Evolutionary conservation across 1,140 invertebrate genomes (phyloP).

Genomic region (Zophobas morio): DNA sequence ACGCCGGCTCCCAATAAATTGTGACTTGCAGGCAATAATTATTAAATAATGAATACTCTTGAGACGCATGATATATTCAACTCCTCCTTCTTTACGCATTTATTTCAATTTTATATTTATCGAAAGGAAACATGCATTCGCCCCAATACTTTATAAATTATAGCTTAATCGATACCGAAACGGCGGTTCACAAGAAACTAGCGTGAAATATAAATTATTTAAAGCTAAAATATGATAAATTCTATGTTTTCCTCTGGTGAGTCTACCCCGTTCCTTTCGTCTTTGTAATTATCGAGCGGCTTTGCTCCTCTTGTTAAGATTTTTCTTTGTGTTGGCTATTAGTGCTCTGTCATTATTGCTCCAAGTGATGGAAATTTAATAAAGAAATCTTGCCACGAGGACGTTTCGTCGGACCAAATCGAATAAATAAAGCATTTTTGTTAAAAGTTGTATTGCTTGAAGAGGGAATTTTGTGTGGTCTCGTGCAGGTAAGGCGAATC

Average conservation of each 20-base stretch:
- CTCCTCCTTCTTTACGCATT: slow-evolving; percentile 55
- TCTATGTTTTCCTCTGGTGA: slow-evolving; percentile 47
- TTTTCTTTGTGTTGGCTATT: neutral
- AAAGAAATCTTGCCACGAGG: neutral
- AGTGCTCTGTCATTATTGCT: too few species aligned
- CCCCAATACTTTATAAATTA: slow-evolving; percentile 56
- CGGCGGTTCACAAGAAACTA: slow-evolving; percentile 50
- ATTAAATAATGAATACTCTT: slow-evolving; percentile 54
- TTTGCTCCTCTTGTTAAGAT: slow-evolving; percentile 15
- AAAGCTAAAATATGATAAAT: slow-evolving; percentile 52
- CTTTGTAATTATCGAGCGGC: slow-evolving; percentile 33
- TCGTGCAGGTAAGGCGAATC: slow-evolving; percentile 8
- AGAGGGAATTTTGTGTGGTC: slow-evolving; percentile 4
- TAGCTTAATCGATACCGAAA: slow-evolving; percentile 57
- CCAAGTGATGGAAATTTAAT: too few species aligned
- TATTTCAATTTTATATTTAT: slow-evolving; percentile 58
- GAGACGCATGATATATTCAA: slow-evolving; percentile 47
- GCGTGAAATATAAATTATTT: slow-evolving; percentile 55
- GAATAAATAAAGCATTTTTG: neutral
- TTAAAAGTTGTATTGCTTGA: neutral
- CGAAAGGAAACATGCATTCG: slow-evolving; percentile 49
- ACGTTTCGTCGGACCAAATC: neutral
- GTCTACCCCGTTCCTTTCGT: slow-evolving; percentile 19
- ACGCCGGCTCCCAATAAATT: slow-evolving; percentile 25
- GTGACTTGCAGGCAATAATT: slow-evolving; percentile 46